Evolutionary conservation across 2,888 invertebrate genomes (phyloP).

Genomic region (Yponomeuta cagnagella): DNA sequence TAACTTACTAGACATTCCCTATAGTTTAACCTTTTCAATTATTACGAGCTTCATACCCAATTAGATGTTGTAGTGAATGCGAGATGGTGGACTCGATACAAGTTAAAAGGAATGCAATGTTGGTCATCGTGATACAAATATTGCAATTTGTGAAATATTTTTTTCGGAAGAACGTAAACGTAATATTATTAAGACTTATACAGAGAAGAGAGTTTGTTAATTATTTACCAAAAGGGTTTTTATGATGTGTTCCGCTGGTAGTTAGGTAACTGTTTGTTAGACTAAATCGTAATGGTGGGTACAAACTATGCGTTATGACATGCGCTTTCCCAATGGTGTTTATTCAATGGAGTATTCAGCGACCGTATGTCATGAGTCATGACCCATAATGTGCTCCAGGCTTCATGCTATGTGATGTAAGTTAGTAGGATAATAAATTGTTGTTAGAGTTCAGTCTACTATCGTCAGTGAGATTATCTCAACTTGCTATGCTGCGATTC

Average conservation of each 20-base stretch:
- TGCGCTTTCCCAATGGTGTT: too few relatives aligned
- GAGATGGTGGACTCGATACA: neutral
- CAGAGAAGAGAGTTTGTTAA: neutral
- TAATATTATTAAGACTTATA: neutral
- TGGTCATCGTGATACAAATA: neutral
- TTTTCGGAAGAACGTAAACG: neutral
- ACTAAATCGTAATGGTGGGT: neutral
- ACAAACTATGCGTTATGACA: too few relatives aligned
- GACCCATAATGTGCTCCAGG: too few relatives aligned
- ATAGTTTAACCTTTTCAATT: too few relatives aligned
- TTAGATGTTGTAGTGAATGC: neutral
- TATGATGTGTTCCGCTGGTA: neutral
- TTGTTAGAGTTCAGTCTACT: constrained; percentile 4
- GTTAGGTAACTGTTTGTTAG: neutral
- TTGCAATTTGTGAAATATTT: neutral
- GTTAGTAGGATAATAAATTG: constrained; percentile 7
- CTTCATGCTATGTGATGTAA: neutral
- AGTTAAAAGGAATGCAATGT: neutral
- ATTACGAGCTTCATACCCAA: too few relatives aligned
- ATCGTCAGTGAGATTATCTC: neutral
- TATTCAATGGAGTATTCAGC: too few relatives aligned
- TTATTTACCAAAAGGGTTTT: neutral
- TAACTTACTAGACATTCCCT: too few relatives aligned
- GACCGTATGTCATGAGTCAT: too few relatives aligned
- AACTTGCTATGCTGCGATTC: neutral